Conservation (phyloP, 1,140 invertebrate genomes). For the Drosophila varians region DNA sequence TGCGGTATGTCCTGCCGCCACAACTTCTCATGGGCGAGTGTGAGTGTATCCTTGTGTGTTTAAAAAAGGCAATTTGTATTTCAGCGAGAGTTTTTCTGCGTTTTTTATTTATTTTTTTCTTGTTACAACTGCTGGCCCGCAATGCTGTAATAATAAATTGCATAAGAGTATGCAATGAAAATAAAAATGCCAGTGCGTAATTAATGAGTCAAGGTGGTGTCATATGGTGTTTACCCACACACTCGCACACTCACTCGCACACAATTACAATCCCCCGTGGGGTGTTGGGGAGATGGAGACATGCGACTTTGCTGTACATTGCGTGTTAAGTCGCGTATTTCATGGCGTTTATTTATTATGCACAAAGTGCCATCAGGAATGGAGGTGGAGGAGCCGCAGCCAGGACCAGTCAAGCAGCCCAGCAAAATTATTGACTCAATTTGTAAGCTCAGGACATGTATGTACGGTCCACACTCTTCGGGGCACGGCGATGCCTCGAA, state of each 20-base stretch:
- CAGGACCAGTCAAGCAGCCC: slow-evolving; percentile 31
- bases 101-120: slow-evolving; percentile 13
- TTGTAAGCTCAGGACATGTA: slow-evolving; percentile 52
- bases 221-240: slow-evolving; percentile 71
- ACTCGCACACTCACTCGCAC: slow-evolving; percentile 14
- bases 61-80: slow-evolving; percentile 70
- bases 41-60: slow-evolving; percentile 16
- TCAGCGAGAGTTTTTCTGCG: slow-evolving; percentile 28
- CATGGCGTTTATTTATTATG: slow-evolving; percentile 81
- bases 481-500: not conserved
- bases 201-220: slow-evolving; percentile 83
- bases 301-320: slow-evolving; percentile 61
- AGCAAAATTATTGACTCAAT: slow-evolving; percentile 80
- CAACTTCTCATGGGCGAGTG: slow-evolving; percentile 29
- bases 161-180: slow-evolving; percentile 79
- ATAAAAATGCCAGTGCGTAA: slow-evolving; percentile 82
- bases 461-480: slow-evolving; percentile 8
- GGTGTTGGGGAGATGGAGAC: slow-evolving; percentile 27
- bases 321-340: slow-evolving; percentile 82
- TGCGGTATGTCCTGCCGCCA: slow-evolving; percentile 59
- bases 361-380: slow-evolving; percentile 65
- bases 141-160: slow-evolving; percentile 80
- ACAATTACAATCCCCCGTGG: slow-evolving; percentile 1
- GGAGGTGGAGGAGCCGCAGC: not conserved
- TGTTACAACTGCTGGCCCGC: slow-evolving; percentile 19